Base-by-base conservation (phyloP, 2,797 vertebrate species). In the Muscicapa striata region DNA sequence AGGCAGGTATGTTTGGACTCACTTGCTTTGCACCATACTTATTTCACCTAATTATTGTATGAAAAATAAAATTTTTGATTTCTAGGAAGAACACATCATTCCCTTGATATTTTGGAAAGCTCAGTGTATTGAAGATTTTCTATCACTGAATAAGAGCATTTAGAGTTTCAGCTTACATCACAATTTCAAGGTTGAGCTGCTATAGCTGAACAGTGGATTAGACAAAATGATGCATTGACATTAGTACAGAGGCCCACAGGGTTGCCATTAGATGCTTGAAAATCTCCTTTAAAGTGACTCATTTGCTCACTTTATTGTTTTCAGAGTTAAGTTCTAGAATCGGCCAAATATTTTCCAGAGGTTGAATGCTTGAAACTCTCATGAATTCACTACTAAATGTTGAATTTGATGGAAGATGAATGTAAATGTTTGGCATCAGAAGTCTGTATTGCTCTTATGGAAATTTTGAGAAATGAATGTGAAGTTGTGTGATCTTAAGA, bases 381-480 rank as follows among this genome's bases (percentile, higher is more conserved):
- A 69, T 84, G 54, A 93, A 95, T 95, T 94, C 93, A 72, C 45
- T 80, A 36, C 63, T 94, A 83, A 94, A 80, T 85, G 78, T 30
- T 89, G 49, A 95, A 93, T 63, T 54, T 84, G 84, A 68, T 87
- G 80, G 93, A 94, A 96, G 76, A 90, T 66, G 54, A 90, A 91
- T 64, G 70, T 90, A 94, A 93, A 93, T 23, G 27, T 88, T 92
- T 95, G 91, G 89, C 76, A 54, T 83, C 46, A 76, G 58, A 72
- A 72, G 4, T 43, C 66, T 70, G 41, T 29, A 18, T 59, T 73
- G 12, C n/a, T 89, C 9, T 55, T 85, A 61, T 0, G 74, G 93
- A 95, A 95, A 94, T 52, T 93, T 66, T 95, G 87, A 95, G 73
- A 75, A 68, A 90, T 62, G 2, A 55, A 73, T 5, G 13, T 58